Base-by-base conservation (phyloP, 2,113 vertebrate genomes). In the Pachyramphus minor region DNA sequence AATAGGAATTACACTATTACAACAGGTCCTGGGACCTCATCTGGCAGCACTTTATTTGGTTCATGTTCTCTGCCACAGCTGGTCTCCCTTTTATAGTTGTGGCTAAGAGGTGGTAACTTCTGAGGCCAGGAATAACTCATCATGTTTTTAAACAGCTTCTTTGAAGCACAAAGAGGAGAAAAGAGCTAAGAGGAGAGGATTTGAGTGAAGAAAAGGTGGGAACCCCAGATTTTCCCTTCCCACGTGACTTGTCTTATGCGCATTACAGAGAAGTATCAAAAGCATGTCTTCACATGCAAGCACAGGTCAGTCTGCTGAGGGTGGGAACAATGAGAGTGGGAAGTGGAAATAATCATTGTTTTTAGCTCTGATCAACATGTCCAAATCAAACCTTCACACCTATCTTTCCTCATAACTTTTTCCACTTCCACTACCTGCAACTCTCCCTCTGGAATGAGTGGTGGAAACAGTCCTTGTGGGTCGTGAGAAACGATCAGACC, bases 391-490 rank as follows among this genome's bases (percentile, higher is more conserved):
- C 84, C 92, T 93, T 91, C 50, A 93, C 83, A 87, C 72, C 68
- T 95, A 89, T 95, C 94, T 96, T 90, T 80, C 93, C 93, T 96
- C 93, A 69, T 96, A 93, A 87, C 76, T 92, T 95, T 96, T 97
- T 96, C 96, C 96, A 92, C 87, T 94, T 97, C 95, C 96, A 11
- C 81, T 96, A 92, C 84, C 90, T 94, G 84, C 80, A 71, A 71
- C 50, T 76, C 27, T 92, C 52, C 14, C 49, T 95, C 87, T 97
- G 95, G 96, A 97, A 95, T 93, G 64, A 96, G 80, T 1, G 15
- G 81, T 97, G 93, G 96, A 97, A 97, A 97, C 90, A 93, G 81
- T 73, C 89, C 81, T 94, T 95, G 67, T 93, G 92, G 96, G 96
- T 97, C 95, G 20, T 96, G 95, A 97, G 95, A 97, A 96, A 96